These are phyloP conservation scores for Entomobrya proxima DNA, from an alignment of 2,888 invertebrate genomes.

Conservation along the genomic window DNA sequence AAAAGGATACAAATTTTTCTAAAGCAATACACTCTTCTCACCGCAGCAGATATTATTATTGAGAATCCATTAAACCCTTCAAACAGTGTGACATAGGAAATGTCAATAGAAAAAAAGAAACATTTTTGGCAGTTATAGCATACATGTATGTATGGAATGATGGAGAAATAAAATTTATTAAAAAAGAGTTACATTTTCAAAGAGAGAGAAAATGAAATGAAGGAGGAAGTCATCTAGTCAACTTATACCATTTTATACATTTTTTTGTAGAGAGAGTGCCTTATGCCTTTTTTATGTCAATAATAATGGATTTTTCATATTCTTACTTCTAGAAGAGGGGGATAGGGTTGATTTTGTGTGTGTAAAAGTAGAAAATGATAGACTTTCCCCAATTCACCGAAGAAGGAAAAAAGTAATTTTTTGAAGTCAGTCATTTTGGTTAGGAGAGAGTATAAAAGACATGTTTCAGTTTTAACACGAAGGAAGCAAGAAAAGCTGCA, in stretches of 20 bases:
- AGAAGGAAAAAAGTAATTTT: conserved; percentile 47
- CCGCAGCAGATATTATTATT: conserved; percentile 10
- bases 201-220: conserved; percentile 37
- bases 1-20: conserved; percentile 3
- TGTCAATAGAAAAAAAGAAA: conserved; percentile 53
- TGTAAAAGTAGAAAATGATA: conserved; percentile 55
- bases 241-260: conserved; percentile 35
- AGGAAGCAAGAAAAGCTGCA: conserved; percentile 23
- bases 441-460: conserved; percentile 10
- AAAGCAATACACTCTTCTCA: neutral
- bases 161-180: conserved; percentile 36
- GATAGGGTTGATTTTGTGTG: conserved; percentile 35
- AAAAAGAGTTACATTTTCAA: conserved; percentile 24
- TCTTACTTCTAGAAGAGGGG: neutral
- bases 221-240: conserved; percentile 56
- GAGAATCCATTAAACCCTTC: conserved; percentile 68
- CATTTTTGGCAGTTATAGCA: conserved; percentile 25
- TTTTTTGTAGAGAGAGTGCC: neutral
- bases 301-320: conserved; percentile 58
- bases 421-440: conserved; percentile 53
- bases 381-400: conserved; percentile 49
- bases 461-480: conserved; percentile 24
- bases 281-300: conserved; percentile 63
- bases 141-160: conserved; percentile 1
- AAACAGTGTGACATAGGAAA: conserved; percentile 60